Percentiles rank a stretch among this genome's conserved stretches.
These are phyloP conservation scores for Heterodera filipjevi DNA, from an alignment of 2,888 invertebrate genomes.

Conservation along the genomic window DNA sequence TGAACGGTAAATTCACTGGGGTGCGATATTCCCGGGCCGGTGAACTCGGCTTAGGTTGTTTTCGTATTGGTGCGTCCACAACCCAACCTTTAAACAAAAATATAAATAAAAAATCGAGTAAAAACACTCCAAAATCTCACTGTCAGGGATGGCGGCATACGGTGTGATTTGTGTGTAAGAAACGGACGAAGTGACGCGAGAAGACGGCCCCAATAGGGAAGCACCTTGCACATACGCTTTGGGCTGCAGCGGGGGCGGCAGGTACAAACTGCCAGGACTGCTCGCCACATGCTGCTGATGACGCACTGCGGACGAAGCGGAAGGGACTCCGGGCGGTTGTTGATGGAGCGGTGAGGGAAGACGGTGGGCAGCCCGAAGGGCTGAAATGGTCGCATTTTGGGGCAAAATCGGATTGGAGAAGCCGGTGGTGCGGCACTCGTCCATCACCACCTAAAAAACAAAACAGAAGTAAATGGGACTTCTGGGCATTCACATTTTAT, in stretches of 20 bases:
- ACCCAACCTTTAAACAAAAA: constrained; percentile 29
- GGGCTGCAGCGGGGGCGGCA: constrained; percentile 6
- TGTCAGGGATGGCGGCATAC: constrained; percentile 31
- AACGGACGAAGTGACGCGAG: background rate
- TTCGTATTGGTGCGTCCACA: constrained; percentile 33
- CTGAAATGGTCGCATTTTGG: background rate
- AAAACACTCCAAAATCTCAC: constrained; percentile 14
- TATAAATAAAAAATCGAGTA: background rate
- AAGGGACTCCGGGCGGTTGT: background rate
- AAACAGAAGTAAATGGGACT: background rate
- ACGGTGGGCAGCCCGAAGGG: background rate
- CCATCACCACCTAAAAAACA: constrained; percentile 37
- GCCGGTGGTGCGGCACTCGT: constrained; percentile 36
- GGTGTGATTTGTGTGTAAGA: constrained; percentile 32
- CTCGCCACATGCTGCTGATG: constrained; percentile 8
- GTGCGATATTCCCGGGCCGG: constrained; percentile 34
- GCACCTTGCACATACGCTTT: constrained; percentile 6
- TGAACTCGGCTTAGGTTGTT: constrained; percentile 33
- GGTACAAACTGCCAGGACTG: constrained; percentile 7
- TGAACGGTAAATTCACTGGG: constrained; percentile 41
- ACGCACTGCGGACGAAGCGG: constrained; percentile 1
- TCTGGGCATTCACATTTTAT: background rate
- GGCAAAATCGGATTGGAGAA: constrained; percentile 38
- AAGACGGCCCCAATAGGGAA: background rate
- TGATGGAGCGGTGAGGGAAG: background rate